Evolutionary conservation across 2,888 invertebrate genomes (phyloP).

Genomic region (Habroteleia sp.): DNA sequence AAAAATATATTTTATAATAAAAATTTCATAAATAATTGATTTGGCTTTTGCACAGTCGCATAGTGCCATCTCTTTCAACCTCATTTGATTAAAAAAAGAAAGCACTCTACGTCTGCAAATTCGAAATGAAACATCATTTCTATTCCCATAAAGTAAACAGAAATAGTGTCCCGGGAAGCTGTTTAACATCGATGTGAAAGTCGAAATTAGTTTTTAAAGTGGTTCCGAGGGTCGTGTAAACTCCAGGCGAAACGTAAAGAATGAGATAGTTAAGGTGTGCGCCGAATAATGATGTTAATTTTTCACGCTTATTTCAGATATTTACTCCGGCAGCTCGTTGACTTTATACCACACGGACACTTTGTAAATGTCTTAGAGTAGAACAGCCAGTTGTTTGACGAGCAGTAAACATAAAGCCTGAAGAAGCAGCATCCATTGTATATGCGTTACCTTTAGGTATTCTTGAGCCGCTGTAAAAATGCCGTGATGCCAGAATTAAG

Average conservation of each 20-base stretch:
- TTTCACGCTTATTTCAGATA: slow-evolving; percentile 33
- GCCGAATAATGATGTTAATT: slow-evolving; percentile 27
- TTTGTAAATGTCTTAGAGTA: slow-evolving; percentile 36
- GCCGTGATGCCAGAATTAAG: slow-evolving; percentile 31
- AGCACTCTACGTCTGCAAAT: too few species aligned
- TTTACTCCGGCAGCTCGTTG: slow-evolving; percentile 33
- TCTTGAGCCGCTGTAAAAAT: slow-evolving; percentile 33
- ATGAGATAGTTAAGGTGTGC: not conserved
- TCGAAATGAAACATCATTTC: too few species aligned
- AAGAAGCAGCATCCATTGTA: slow-evolving; percentile 33
- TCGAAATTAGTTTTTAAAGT: not conserved
- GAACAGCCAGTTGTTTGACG: slow-evolving; percentile 39
- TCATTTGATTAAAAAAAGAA: too few species aligned
- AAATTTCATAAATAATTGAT: too few species aligned
- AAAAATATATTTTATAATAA: too few species aligned
- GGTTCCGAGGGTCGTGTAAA: not conserved
- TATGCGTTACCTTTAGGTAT: slow-evolving; percentile 32
- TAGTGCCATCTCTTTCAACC: too few species aligned
- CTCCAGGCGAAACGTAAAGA: not conserved
- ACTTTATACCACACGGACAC: slow-evolving; percentile 18
- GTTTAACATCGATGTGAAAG: too few species aligned
- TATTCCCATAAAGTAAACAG: too few species aligned
- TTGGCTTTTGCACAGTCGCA: too few species aligned
- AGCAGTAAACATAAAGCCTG: slow-evolving; percentile 43
- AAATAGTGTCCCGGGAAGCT: too few species aligned